Evolutionary conservation across 2,888 invertebrate species (phyloP).

Genomic region (Parascotia fuliginaria): DNA sequence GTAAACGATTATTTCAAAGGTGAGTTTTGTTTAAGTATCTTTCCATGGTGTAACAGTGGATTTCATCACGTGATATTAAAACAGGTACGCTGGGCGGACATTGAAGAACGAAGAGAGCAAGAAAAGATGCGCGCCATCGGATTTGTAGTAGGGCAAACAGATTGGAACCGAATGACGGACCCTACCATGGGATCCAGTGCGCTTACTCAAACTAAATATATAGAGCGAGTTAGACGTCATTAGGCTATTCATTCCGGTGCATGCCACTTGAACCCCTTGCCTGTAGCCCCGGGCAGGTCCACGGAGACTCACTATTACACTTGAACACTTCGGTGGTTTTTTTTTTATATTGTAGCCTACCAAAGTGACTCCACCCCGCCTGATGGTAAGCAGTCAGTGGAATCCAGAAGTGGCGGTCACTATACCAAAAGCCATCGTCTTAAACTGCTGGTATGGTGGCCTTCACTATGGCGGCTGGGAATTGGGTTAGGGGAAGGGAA

Average conservation of each 20-base stretch:
- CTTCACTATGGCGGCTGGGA: too few relatives aligned
- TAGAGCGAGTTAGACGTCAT: slow-evolving; percentile 86
- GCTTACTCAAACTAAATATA: slow-evolving; percentile 97
- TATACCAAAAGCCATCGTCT: too few relatives aligned
- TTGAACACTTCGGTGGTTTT: too few relatives aligned
- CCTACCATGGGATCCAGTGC: slow-evolving; percentile 95
- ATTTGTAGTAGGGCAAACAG: slow-evolving; percentile 98
- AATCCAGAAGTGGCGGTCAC: too few relatives aligned
- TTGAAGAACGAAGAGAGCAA: slow-evolving; percentile 96
- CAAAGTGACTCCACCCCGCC: too few relatives aligned
- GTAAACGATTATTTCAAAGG: slow-evolving; percentile 25
- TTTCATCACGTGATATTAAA: slow-evolving; percentile 77
- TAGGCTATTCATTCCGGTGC: slow-evolving; percentile 15
- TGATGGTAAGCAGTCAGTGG: too few relatives aligned
- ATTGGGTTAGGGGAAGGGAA: too few relatives aligned
- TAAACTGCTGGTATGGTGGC: too few relatives aligned
- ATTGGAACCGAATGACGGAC: slow-evolving; percentile 98
- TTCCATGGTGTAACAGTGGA: slow-evolving; percentile 40
- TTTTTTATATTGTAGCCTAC: too few relatives aligned
- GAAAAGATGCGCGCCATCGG: slow-evolving; percentile 97
- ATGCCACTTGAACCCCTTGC: too few relatives aligned
- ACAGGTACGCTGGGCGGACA: slow-evolving; percentile 99
- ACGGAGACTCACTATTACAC: too few relatives aligned
- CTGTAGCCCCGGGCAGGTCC: too few relatives aligned
- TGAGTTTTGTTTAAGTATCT: slow-evolving; percentile 50